phyloP scores from a whole-genome alignment of 37 sponge, comb jelly and placozoan genomes.

The Diacarnus erythraeanus region DNA sequence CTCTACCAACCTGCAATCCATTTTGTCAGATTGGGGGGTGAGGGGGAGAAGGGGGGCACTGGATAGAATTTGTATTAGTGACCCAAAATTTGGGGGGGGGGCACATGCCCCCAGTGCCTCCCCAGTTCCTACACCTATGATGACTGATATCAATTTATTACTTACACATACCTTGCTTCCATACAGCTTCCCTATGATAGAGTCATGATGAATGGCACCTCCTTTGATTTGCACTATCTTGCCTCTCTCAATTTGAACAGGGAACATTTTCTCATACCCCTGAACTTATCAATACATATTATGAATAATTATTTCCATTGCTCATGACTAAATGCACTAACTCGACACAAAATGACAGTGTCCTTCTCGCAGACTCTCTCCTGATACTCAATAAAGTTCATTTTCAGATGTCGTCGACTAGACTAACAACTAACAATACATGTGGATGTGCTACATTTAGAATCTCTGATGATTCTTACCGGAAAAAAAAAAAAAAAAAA shows the following conservation, averaged over 20 bases:
- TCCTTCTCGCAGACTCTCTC: constrained; percentile 69
- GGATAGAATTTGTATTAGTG: no score
- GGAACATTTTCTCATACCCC: constrained; percentile 60
- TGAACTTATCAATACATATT: not conserved
- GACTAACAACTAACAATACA: no score
- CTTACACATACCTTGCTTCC: constrained; percentile 70
- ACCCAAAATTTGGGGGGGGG: no score
- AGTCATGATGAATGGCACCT: constrained; percentile 78
- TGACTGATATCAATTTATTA: not conserved
- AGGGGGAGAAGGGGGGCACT: no score
- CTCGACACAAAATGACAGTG: constrained; percentile 77
- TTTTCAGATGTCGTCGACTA: no score
- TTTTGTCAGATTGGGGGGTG: no score
- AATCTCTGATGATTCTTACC: not conserved
- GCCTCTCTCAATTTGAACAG: constrained; percentile 64
- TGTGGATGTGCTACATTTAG: constrained; percentile 7
- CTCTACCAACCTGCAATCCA: no score
- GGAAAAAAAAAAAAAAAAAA: not conserved
- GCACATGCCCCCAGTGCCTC: no score
- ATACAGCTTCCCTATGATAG: constrained; percentile 84
- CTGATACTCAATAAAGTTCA: constrained; percentile 74
- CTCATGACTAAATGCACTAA: constrained; percentile 19
- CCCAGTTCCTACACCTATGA: no score
- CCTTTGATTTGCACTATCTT: constrained; percentile 73
- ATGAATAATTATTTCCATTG: not conserved